Conservation (phyloP, 1,140 invertebrate genomes). For the Drosophila aff. region DNA sequence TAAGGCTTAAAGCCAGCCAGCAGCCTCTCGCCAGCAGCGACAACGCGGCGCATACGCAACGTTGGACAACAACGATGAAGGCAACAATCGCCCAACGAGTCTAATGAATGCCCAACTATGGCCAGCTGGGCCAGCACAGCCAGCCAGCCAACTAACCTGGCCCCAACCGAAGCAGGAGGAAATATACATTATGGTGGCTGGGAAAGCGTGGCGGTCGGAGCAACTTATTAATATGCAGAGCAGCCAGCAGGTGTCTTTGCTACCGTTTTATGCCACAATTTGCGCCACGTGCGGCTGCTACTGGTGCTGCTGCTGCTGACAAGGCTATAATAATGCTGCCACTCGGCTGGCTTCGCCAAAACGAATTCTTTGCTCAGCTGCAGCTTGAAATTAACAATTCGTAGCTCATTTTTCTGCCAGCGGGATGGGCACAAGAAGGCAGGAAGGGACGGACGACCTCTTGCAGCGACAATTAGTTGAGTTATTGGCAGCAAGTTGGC, state of each 20-base stretch:
- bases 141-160: slow-evolving; percentile 31
- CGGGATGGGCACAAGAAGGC: not conserved
- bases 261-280: slow-evolving; percentile 76
- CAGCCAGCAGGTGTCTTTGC: slow-evolving; percentile 75
- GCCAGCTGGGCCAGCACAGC: slow-evolving; percentile 30
- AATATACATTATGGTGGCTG: slow-evolving; percentile 67
- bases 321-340: slow-evolving; percentile 54
- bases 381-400: slow-evolving; percentile 53
- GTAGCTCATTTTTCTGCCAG: slow-evolving; percentile 52
- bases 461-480: slow-evolving; percentile 53
- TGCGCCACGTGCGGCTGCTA: slow-evolving; percentile 35
- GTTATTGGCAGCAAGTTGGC: slow-evolving; percentile 38
- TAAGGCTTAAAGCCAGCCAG: slow-evolving; percentile 17
- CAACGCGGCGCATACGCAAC: slow-evolving; percentile 54
- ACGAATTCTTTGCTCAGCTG: slow-evolving; percentile 45
- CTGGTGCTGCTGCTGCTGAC: slow-evolving; percentile 38
- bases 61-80: slow-evolving; percentile 18
- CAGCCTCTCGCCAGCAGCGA: not conserved
- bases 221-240: slow-evolving; percentile 77
- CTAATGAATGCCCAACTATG: slow-evolving; percentile 49
- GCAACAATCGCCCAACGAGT: slow-evolving; percentile 36
- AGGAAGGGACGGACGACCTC: slow-evolving; percentile 24
- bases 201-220: slow-evolving; percentile 36
- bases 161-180: slow-evolving; percentile 2
- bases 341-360: slow-evolving; percentile 40